A percentile compares a stretch with the other conserved stretches of the same genome.
Conservation (phyloP, 2,113 vertebrate genomes). For the Chascanopsetta lugubris region DNA sequence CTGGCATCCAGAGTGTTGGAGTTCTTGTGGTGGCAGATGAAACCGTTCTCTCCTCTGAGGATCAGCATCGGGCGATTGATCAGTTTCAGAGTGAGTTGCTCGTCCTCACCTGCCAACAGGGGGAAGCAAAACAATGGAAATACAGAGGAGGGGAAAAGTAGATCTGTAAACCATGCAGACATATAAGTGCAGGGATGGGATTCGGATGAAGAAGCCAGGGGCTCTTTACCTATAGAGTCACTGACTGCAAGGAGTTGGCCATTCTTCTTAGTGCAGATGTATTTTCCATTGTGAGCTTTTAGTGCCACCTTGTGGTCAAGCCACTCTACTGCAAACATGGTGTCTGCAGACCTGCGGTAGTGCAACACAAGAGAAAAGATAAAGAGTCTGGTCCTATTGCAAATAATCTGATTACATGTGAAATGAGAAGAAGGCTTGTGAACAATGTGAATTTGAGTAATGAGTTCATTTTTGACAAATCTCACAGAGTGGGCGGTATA, state of each 20-base stretch:
- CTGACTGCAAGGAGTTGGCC: slow-evolving; percentile 91
- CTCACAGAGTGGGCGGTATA: too few relatives aligned
- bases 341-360: slow-evolving; percentile 83
- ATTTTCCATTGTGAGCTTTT: slow-evolving; percentile 92
- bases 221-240: slow-evolving; percentile 84
- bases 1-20: slow-evolving; percentile 94
- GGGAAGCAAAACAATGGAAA: neutral
- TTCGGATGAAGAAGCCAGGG: neutral
- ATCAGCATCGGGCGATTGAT: slow-evolving; percentile 95
- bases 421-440: too few relatives aligned
- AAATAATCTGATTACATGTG: neutral
- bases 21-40: slow-evolving; percentile 91
- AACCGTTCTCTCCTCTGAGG: slow-evolving; percentile 91
- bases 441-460: too few relatives aligned
- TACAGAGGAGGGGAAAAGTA: neutral
- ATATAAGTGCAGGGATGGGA: neutral
- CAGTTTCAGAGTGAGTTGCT: slow-evolving; percentile 90
- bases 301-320: slow-evolving; percentile 88
- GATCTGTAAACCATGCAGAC: neutral
- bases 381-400: neutral
- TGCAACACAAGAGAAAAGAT: neutral
- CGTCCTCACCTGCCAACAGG: slow-evolving; percentile 84
- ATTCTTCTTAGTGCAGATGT: slow-evolving; percentile 94
- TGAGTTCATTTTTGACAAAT: too few relatives aligned
- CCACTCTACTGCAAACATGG: slow-evolving; percentile 96